Evolutionary conservation across 2,888 invertebrate genomes (phyloP), one percentile per base, ranked within the genome.

Genomic region (Drosophila stalkeri): DNA sequence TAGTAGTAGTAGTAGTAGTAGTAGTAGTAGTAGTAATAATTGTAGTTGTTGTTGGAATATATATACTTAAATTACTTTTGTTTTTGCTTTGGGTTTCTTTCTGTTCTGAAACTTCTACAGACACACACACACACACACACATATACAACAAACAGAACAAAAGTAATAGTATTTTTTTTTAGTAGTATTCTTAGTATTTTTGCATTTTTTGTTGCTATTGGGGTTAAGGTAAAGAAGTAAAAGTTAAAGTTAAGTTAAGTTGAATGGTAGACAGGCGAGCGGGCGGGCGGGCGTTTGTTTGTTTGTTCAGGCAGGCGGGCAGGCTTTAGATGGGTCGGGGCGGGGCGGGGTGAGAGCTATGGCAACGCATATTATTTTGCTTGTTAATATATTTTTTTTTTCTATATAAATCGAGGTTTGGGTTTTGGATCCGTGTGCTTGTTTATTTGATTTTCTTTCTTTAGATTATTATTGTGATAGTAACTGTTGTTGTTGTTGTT

Each of bases 81-180:
- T 62, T 33, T 20, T 11, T 31, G 35, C 64, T 65, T 61, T 49
- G 23, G 46, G 46, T 70, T 81, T 75, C 69, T 64, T 67, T 74
- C 23, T 46, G 27, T 46, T 46, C 46, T 46, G 23, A 2, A 46
- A 46, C 16, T 23, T 16, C 7, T 44, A 44, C 43, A 43, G 72
- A 75, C 80, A 77, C 80, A 87, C 88, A 84, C 27, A 27, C 27
- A 27, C 27, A n/a, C 41, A 41, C 39, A 39, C 43, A 18, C 73
- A 75, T 77, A 77, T 76, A 87, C 83, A 84, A 88, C 88, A 85
- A 87, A 87, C 76, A 76, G 78, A 56, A 66, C 71, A 76, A 72
- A 75, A 72, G 72, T 61, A 83, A 44, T 56, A 64, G 59, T 57
- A 57, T 75, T 44, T 46, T 39, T 16, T 44, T 63, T 41, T 46